phyloP scores from a whole-genome alignment of 2,113 vertebrate species.

The Dunckerocampus dactyliophorus region DNA sequence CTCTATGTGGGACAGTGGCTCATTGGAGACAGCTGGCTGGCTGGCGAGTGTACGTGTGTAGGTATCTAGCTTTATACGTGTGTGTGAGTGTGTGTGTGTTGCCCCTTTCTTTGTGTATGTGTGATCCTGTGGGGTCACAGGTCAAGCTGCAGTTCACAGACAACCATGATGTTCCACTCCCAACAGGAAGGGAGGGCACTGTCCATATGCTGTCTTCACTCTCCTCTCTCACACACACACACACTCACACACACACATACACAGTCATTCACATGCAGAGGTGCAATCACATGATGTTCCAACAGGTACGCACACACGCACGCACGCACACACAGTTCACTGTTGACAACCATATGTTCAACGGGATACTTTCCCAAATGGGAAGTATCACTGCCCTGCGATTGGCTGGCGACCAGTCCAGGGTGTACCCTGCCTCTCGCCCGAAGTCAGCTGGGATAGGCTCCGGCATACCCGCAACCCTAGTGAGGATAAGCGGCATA shows the following conservation, averaged over 20 bases:
- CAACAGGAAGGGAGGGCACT: constrained; percentile 76
- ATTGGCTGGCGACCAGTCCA: no score
- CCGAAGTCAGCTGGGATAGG: no score
- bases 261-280: neutral
- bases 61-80: constrained; percentile 45
- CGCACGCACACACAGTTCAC: neutral
- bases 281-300: neutral
- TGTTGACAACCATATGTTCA: neutral
- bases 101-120: constrained; percentile 53
- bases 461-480: no score
- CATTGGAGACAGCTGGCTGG: constrained; percentile 53
- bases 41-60: constrained; percentile 46
- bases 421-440: no score
- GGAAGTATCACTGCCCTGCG: no score
- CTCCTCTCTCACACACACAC: constrained; percentile 47
- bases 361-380: neutral
- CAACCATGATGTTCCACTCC: constrained; percentile 64
- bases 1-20: constrained; percentile 42
- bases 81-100: constrained; percentile 15
- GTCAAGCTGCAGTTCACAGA: constrained; percentile 68
- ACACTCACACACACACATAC: constrained; percentile 19
- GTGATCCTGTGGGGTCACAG: constrained; percentile 68
- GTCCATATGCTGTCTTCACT: constrained; percentile 77
- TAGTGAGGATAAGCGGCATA: no score
- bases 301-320: neutral